These are phyloP conservation scores for Nasonia longicornis DNA, from an alignment of 1,140 invertebrate species.

Conservation along the genomic window DNA sequence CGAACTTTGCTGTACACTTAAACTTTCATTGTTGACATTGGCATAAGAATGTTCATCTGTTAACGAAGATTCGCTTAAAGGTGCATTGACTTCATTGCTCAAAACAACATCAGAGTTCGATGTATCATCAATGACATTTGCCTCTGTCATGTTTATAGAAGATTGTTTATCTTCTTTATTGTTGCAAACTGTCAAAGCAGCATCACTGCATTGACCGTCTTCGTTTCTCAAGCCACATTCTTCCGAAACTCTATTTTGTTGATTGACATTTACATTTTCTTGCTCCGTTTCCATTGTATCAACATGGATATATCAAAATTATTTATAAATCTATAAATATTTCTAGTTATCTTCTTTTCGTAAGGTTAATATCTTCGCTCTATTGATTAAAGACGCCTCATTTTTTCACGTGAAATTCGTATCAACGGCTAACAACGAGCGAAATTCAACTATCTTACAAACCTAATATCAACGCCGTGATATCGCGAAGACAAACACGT, in stretches of 20 bases:
- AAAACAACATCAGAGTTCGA: background rate
- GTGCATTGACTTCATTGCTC: background rate
- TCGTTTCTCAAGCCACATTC: background rate
- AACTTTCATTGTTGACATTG: background rate
- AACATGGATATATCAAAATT: background rate
- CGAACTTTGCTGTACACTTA: background rate
- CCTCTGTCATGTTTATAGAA: background rate
- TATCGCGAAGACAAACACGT: background rate
- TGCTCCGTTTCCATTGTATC: background rate
- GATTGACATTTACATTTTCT: background rate
- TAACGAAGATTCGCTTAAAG: background rate
- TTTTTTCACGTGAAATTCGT: background rate
- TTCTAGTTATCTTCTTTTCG: no score
- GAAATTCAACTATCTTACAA: no score
- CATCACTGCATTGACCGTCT: no score
- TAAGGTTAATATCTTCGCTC: no score
- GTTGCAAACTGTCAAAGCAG: no score
- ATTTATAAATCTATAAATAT: no score
- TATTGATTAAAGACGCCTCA: background rate
- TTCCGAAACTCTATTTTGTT: background rate
- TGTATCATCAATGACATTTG: background rate
- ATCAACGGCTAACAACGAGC: background rate
- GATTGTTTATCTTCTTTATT: background rate
- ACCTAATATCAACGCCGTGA: background rate
- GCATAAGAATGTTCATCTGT: slow-evolving; percentile 14